Conservation (phyloP, 1,140 invertebrate genomes). For the Glossosoma conforme region DNA sequence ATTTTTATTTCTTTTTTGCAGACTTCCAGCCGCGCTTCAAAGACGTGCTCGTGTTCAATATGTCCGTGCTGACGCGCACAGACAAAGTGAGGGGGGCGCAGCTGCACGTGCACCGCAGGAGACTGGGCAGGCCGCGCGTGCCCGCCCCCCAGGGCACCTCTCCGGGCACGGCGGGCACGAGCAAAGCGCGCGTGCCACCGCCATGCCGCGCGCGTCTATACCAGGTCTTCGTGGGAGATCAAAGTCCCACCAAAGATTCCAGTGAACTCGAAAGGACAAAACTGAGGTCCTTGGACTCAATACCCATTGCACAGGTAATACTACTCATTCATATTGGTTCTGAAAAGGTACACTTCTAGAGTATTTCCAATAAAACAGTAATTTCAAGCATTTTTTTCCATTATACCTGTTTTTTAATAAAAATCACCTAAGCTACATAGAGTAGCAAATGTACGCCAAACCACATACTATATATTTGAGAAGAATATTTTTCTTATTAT, state of each 20-base stretch:
- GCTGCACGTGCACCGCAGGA: slow-evolving; percentile 22
- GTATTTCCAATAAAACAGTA: too few species aligned
- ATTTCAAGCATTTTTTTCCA: too few species aligned
- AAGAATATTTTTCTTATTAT: too few species aligned
- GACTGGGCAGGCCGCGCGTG: slow-evolving; percentile 7
- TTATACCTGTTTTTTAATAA: too few species aligned
- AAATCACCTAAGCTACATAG: too few species aligned
- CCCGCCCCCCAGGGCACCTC: neutral
- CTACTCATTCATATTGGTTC: too few species aligned
- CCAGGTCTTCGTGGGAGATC: slow-evolving; percentile 12
- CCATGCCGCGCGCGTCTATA: slow-evolving; percentile 26
- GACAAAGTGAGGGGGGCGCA: slow-evolving; percentile 24
- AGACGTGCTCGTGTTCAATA: slow-evolving; percentile 24
- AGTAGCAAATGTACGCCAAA: too few species aligned
- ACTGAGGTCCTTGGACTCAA: slow-evolving; percentile 22
- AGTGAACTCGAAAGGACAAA: slow-evolving; percentile 24
- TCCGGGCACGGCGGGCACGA: neutral
- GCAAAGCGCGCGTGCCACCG: slow-evolving; percentile 11
- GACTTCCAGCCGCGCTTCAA: slow-evolving; percentile 28
- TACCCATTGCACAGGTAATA: slow-evolving; percentile 23
- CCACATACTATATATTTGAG: too few species aligned
- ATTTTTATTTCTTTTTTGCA: slow-evolving; percentile 16
- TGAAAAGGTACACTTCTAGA: too few species aligned
- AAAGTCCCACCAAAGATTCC: slow-evolving; percentile 13
- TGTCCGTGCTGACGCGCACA: slow-evolving; percentile 5